Base-by-base conservation (phyloP, 1,140 invertebrate species). In the Cotesia typhae region DNA sequence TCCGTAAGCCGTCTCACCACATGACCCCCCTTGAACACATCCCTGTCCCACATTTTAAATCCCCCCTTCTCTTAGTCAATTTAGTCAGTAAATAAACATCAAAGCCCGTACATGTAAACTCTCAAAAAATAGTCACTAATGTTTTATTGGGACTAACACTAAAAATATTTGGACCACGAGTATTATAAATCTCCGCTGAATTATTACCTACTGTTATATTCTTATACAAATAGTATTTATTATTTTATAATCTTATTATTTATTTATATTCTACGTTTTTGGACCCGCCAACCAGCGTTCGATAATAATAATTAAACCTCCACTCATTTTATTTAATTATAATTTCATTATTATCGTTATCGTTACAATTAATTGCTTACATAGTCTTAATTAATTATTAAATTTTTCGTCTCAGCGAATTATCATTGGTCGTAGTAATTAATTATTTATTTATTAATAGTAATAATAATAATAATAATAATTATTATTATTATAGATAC, bases 261-360 rank as follows among this genome's bases (percentile, higher is more conserved):
- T 52, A 51, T 67, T 36, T 67, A 60, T 83, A 86, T 81, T 77
- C 84, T 87, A 87, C 84, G 80, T 85, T 84, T 82, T 87, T 87
- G 85, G 85, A 86, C 85, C 85, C 85, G 81, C 83, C 83, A 87
- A 87, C 85, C 85, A 87, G 85, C 85, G 78, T 85, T 83, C 78
- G 78, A 55, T 70, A 59, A 64, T 75, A 71, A 73, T 75, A 75
- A 66, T 70, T 61, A 72, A 69, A 75, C 68, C 71, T 75, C 67
- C 59, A 69, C 74, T 67, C 17, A 71, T 72, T 68, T 67, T 51
- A 57, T 6, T 41, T 36, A 47, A 35, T 61, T 28, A 9, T 47
- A 51, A 51, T 59, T 10, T n/a, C n/a, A 5, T 57, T 28, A 28
- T 28, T 28, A 28, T 28, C 28, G 28, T 28, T 28, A 28, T 28